Evolutionary conservation across 2,113 vertebrate genomes (phyloP).

Genomic region (Neofelis nebulosa): DNA sequence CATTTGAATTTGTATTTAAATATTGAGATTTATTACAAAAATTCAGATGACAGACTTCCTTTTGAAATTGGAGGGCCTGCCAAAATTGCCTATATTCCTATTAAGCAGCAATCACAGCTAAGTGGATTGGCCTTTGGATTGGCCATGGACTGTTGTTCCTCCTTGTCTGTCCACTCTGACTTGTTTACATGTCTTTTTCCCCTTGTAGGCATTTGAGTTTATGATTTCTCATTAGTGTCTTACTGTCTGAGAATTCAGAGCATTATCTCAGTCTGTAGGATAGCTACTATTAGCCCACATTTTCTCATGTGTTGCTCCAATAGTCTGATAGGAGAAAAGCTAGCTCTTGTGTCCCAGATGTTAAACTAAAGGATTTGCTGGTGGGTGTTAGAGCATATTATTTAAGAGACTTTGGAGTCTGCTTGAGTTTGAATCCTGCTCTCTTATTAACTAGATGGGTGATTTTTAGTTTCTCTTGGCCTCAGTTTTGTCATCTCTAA

Average conservation of each 20-base stretch:
- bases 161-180: neutral
- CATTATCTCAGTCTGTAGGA: neutral
- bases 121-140: neutral
- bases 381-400: neutral
- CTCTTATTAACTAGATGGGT: neutral
- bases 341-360: neutral
- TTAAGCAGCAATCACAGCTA: neutral
- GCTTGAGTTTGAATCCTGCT: neutral
- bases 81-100: neutral
- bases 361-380: neutral
- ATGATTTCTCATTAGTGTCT: neutral
- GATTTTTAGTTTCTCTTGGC: constrained; percentile 18
- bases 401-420: neutral
- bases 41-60: neutral
- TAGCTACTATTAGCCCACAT: constrained; percentile 1
- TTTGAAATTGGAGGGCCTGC: constrained; percentile 34
- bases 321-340: neutral
- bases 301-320: neutral
- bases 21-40: neutral
- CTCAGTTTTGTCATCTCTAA: constrained; percentile 32
- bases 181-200: neutral
- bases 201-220: constrained; percentile 33
- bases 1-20: constrained; percentile 37
- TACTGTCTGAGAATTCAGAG: constrained; percentile 20
- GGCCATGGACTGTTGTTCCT: neutral